These are phyloP conservation scores for Gnatocerus cornutus DNA, from an alignment of 2,888 invertebrate genomes.

Conservation along the genomic window DNA sequence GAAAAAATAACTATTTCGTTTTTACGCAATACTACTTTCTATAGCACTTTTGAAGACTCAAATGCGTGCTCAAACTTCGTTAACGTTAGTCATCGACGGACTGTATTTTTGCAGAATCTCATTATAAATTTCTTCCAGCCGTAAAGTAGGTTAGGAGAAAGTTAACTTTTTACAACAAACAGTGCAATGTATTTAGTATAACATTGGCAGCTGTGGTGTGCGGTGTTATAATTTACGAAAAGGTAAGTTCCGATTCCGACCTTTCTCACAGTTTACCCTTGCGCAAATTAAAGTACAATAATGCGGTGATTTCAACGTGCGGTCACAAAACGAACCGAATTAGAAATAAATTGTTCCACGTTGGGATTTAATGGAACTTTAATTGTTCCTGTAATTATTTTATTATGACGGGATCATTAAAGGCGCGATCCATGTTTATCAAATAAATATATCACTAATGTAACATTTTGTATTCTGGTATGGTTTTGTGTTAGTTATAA, in stretches of 20 bases:
- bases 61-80: slow-evolving; percentile 34
- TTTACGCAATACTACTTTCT: slow-evolving; percentile 40
- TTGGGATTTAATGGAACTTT: slow-evolving; percentile 1
- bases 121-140: slow-evolving; percentile 60
- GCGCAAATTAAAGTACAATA: neutral
- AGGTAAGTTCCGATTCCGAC: slow-evolving; percentile 34
- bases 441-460: slow-evolving; percentile 29
- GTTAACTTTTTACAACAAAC: slow-evolving; percentile 69
- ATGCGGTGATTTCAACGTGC: slow-evolving; percentile 28
- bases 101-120: slow-evolving; percentile 58
- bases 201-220: slow-evolving; percentile 63
- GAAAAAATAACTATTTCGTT: slow-evolving; percentile 20
- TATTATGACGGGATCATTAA: slow-evolving; percentile 14
- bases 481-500: slow-evolving; percentile 15
- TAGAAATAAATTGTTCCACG: slow-evolving; percentile 18
- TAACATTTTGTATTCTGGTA: slow-evolving; percentile 35
- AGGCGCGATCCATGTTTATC: slow-evolving; percentile 10
- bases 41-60: slow-evolving; percentile 18
- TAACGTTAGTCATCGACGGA: slow-evolving; percentile 35
- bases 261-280: neutral
- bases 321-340: slow-evolving; percentile 14
- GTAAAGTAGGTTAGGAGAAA: slow-evolving; percentile 70
- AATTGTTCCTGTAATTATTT: slow-evolving; percentile 25
- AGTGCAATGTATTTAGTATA: slow-evolving; percentile 65
- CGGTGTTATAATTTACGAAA: slow-evolving; percentile 32